These are phyloP conservation scores for Scolopax rusticola DNA, from an alignment of 2,797 vertebrate genomes.

Conservation along the genomic window DNA sequence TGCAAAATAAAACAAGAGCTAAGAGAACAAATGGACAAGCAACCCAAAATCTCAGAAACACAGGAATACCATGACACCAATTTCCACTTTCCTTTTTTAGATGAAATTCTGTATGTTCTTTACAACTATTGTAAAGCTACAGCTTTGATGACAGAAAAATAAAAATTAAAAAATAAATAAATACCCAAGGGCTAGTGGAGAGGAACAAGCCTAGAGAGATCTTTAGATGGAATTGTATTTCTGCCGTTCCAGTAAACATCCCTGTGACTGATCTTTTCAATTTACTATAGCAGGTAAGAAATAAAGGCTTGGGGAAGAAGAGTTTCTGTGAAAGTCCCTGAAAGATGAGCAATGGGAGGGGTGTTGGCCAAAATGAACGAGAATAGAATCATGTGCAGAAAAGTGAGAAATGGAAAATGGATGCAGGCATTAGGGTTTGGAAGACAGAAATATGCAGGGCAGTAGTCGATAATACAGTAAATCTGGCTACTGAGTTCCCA, in stretches of 20 bases:
- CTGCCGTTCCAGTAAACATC: not conserved
- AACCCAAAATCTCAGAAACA: not conserved
- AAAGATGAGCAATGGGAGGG: not conserved
- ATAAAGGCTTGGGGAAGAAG: not conserved
- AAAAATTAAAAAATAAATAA: not conserved
- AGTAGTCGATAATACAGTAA: not conserved
- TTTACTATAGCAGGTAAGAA: not conserved
- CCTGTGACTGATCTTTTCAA: not conserved
- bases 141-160: not conserved
- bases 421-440: not conserved
- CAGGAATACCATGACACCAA: not conserved
- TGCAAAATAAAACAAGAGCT: not conserved
- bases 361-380: not conserved
- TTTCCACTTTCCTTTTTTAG: not conserved
- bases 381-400: not conserved
- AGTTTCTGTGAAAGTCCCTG: not conserved
- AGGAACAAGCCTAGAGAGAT: not conserved
- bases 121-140: not conserved
- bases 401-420: not conserved
- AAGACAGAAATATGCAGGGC: not conserved
- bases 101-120: not conserved
- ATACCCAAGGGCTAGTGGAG: not conserved
- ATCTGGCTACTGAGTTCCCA: not conserved
- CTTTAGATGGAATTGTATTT: not conserved
- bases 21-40: not conserved